Evolutionary conservation across 2,888 invertebrate species (phyloP).

Genomic region (Thereva unica): DNA sequence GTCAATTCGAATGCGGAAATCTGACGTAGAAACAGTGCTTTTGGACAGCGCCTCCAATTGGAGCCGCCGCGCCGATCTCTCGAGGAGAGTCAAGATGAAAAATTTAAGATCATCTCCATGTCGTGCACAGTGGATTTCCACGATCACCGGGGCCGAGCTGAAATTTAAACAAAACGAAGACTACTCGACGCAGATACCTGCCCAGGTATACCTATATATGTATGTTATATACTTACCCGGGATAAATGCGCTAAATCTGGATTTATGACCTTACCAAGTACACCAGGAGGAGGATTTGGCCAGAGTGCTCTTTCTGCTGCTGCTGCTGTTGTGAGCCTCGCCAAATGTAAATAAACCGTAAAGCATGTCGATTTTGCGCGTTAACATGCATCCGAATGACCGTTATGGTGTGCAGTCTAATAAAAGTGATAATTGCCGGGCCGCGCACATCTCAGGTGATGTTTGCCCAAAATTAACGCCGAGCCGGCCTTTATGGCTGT

Average conservation of each 20-base stretch:
- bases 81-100: too few species aligned
- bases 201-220: too few species aligned
- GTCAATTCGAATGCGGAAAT: background rate
- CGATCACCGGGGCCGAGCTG: too few species aligned
- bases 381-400: constrained; percentile 27
- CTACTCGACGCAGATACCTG: too few species aligned
- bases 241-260: constrained; percentile 17
- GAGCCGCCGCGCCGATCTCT: too few species aligned
- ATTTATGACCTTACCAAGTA: constrained; percentile 23
- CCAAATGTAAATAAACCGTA: constrained; percentile 36
- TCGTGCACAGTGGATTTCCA: too few species aligned
- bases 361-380: constrained; percentile 30
- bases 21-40: too few species aligned
- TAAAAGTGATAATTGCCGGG: constrained; percentile 31
- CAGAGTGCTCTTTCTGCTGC: constrained; percentile 4
- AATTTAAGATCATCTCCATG: too few species aligned
- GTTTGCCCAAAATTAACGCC: constrained; percentile 23
- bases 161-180: too few species aligned
- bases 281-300: background rate
- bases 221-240: background rate
- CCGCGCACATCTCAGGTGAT: constrained; percentile 16
- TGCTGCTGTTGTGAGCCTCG: constrained; percentile 13
- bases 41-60: too few species aligned
- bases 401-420: constrained; percentile 21
- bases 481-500: constrained; percentile 5